Evolutionary conservation across 2,888 invertebrate species (phyloP), one percentile per base, ranked within the genome.

Genomic region (Hemistola chrysoprasaria): DNA sequence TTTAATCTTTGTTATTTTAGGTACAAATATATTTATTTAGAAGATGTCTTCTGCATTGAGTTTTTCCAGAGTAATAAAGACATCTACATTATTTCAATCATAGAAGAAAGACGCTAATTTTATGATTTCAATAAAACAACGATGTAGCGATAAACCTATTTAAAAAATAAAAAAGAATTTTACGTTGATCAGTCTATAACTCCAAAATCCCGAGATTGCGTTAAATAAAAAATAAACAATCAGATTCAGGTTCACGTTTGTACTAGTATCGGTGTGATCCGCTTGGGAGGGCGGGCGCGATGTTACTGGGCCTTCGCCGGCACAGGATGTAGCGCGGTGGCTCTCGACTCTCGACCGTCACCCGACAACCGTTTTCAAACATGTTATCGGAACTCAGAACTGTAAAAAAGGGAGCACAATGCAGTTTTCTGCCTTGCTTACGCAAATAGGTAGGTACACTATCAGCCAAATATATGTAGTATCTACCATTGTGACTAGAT

Each of bases 351-450:
- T n/a, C 55, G 65, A 39, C 54, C 66, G 86, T 87, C 65, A 64
- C 87, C 53, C 47, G 45, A 87, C 85, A 86, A 87, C 86, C 70
- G 76, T 65, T 78, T 71, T 71, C 79, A 79, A 86, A 86, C 78
- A 75, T 68, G 68, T 66, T 34, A 47, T 47, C 49, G 46, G 44
- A n/a, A n/a, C n/a, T n/a, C n/a, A n/a, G n/a, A 49, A 51, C 42
- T 23, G 27, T 46, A 45, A 43, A 40, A 9, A 39, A 32, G 22
- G 31, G 23, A 11, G 23, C 24, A 8, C 21, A 37, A 32, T 50
- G 53, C 47, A 50, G 38, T 49, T 45, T n/a, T 40, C 43, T 53
- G 43, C 20, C 31, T 23, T 20, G 9, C 25, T 24, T 36, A 42
- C 33, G 35, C 26, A 47, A 41, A 40, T 30, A 16, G 8, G 9